Conservation (phyloP, 1,140 invertebrate genomes). For the Magallana gigas region DNA sequence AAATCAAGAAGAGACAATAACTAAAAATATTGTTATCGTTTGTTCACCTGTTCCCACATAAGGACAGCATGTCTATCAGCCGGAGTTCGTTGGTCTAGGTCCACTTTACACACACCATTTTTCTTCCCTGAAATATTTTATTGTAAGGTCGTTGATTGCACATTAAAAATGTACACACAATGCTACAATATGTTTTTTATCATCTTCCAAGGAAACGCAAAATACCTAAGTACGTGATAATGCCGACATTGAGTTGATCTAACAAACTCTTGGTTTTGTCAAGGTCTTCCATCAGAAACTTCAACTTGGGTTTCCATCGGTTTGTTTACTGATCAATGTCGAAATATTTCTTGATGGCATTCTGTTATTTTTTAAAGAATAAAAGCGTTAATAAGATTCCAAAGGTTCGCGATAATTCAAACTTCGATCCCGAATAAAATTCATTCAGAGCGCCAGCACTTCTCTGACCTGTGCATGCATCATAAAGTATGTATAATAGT, state of each 20-base stretch:
- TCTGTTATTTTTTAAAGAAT: neutral
- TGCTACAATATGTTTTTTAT: no score
- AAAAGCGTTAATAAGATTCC: neutral
- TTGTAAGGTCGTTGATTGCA: no score
- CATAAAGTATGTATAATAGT: no score
- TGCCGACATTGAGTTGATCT: slow-evolving; percentile 67
- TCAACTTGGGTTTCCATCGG: neutral
- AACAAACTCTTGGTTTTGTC: slow-evolving; percentile 59
- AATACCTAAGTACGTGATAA: slow-evolving; percentile 67
- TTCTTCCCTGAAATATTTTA: slow-evolving; percentile 69
- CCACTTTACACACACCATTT: slow-evolving; percentile 71
- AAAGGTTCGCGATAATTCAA: neutral
- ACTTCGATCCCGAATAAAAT: neutral
- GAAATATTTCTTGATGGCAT: neutral
- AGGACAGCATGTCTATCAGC: slow-evolving; percentile 67
- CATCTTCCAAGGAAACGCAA: neutral
- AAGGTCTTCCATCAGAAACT: slow-evolving; percentile 50
- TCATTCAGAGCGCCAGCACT: neutral
- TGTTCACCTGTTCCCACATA: slow-evolving; percentile 73
- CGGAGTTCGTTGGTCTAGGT: slow-evolving; percentile 64
- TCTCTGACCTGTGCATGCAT: no score
- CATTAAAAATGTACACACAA: no score
- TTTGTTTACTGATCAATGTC: slow-evolving; percentile 32
- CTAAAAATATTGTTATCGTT: neutral
- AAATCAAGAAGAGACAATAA: neutral